These are phyloP conservation scores for Lypha dubia DNA, from an alignment of 2,888 invertebrate species.

Conservation along the genomic window DNA sequence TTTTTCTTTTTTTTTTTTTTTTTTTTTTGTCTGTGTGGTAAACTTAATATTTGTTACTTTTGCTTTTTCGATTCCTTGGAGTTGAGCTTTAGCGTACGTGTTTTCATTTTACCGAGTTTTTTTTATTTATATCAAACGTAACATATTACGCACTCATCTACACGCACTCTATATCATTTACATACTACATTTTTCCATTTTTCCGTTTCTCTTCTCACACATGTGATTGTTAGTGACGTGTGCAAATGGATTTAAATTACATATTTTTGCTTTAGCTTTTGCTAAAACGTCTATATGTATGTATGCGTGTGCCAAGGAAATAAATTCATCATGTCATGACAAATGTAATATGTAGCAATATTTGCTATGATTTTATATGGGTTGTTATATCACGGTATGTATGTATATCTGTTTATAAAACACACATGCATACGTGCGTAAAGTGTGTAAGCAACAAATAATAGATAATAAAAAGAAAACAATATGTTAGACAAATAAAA, in stretches of 20 bases:
- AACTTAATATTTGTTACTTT: slow-evolving; percentile 39
- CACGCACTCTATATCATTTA: slow-evolving; percentile 58
- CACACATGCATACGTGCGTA: not conserved
- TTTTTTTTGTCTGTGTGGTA: too few relatives aligned
- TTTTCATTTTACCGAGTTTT: slow-evolving; percentile 60
- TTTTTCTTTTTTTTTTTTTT: not conserved
- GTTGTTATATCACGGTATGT: slow-evolving; percentile 9
- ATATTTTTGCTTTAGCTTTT: slow-evolving; percentile 60
- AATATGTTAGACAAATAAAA: slow-evolving; percentile 11
- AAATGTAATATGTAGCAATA: slow-evolving; percentile 17
- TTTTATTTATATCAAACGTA: slow-evolving; percentile 64
- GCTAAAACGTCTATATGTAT: slow-evolving; percentile 19
- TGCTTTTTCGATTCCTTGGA: slow-evolving; percentile 26
- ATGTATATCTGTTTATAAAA: not conserved
- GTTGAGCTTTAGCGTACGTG: slow-evolving; percentile 54
- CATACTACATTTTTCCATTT: not conserved
- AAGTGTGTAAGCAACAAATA: slow-evolving; percentile 51
- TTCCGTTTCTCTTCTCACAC: slow-evolving; percentile 14
- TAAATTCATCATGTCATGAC: slow-evolving; percentile 39
- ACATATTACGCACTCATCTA: slow-evolving; percentile 37
- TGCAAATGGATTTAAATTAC: slow-evolving; percentile 82
- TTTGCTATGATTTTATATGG: not conserved
- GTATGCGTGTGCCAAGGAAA: slow-evolving; percentile 65
- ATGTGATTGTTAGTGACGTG: slow-evolving; percentile 78
- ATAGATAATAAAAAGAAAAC: slow-evolving; percentile 62